A percentile compares a stretch with the other conserved stretches of the same genome.
Conservation (phyloP, 2,797 vertebrate genomes). For the Falco novaeseelandiae region DNA sequence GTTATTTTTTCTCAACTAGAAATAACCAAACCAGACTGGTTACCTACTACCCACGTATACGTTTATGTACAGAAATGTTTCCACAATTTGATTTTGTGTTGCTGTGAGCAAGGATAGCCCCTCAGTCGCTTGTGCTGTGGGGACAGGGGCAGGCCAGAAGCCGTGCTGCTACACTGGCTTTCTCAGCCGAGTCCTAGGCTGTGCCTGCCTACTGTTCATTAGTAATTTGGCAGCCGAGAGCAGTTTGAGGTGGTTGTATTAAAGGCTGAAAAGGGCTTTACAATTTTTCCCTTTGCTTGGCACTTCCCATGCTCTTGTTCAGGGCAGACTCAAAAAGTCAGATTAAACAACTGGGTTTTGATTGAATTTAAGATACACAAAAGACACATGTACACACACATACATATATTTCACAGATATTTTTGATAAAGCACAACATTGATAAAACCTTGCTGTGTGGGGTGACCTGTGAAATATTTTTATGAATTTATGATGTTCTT, state of each 20-base stretch:
- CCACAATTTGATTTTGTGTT: neutral
- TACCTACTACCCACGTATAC: rapidly evolving
- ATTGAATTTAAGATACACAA: neutral
- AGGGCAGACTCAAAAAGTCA: neutral
- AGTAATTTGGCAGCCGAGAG: neutral
- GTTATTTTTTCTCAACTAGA: neutral
- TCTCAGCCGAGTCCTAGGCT: neutral
- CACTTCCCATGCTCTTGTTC: neutral
- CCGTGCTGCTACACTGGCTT: neutral
- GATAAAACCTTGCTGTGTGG: neutral
- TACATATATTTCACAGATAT: neutral
- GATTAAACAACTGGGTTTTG: neutral
- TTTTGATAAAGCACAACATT: neutral
- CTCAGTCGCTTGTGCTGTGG: rapidly evolving
- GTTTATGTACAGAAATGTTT: neutral
- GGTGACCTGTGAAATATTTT: neutral
- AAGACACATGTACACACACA: too few relatives aligned
- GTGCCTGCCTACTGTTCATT: neutral
- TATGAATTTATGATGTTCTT: neutral
- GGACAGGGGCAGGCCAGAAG: neutral
- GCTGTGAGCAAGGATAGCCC: neutral
- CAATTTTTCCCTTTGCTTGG: neutral
- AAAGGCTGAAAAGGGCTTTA: neutral
- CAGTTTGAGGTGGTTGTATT: neutral
- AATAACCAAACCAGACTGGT: neutral